phyloP scores from a whole-genome alignment of 2,797 vertebrate genomes.

The Takifugu ocellatus region DNA sequence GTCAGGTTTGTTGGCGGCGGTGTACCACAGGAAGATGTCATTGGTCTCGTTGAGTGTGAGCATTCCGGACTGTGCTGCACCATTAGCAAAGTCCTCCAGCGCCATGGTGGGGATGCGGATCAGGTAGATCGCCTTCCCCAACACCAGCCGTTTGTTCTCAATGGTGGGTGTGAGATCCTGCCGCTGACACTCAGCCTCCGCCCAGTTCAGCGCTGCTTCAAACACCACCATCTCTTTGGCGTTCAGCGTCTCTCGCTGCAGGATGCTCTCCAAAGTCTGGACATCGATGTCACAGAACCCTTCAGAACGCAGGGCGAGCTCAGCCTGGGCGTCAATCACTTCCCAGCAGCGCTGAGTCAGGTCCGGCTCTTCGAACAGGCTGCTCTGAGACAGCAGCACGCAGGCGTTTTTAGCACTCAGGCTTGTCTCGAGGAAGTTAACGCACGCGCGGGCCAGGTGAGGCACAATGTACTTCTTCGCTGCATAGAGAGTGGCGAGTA shows the following conservation, averaged over 20 bases:
- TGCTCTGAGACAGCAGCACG: constrained; percentile 96
- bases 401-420: constrained; percentile 96
- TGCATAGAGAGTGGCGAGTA: constrained; percentile 94
- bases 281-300: constrained; percentile 96
- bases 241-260: constrained; percentile 93
- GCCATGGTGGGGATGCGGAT: constrained; percentile 94
- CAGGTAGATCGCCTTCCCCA: constrained; percentile 92
- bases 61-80: constrained; percentile 91
- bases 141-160: constrained; percentile 88
- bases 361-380: constrained; percentile 95
- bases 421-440: constrained; percentile 96
- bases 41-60: constrained; percentile 95
- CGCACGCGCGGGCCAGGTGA: constrained; percentile 92
- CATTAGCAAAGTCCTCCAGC: constrained; percentile 94
- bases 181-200: constrained; percentile 90
- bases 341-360: constrained; percentile 97
- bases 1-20: constrained; percentile 91
- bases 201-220: constrained; percentile 92
- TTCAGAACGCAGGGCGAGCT: constrained; percentile 92
- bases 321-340: constrained; percentile 92
- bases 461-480: constrained; percentile 98
- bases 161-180: constrained; percentile 82
- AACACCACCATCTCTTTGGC: constrained; percentile 96
- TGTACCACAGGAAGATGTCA: constrained; percentile 97
- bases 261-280: constrained; percentile 93